These are phyloP conservation scores for Tipula confusa DNA, from an alignment of 2,888 invertebrate genomes.

Conservation along the genomic window DNA sequence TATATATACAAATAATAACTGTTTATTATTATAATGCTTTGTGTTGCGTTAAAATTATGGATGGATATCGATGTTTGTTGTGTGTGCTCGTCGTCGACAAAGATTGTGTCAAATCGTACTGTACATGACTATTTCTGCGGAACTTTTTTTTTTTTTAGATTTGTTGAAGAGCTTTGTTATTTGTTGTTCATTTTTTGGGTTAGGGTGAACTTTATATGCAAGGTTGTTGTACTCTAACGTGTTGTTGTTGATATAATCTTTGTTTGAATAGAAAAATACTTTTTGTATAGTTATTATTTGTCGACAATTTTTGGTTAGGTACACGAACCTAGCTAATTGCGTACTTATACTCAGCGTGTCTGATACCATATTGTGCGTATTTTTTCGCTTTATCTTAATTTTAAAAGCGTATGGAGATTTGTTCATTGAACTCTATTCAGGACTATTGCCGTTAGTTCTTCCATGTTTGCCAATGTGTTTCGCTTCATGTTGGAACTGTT, in stretches of 20 bases:
- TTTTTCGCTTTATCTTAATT: not conserved
- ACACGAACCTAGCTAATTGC: not conserved
- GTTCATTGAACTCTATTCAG: too few species aligned
- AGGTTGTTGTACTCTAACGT: not conserved
- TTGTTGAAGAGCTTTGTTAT: too few species aligned
- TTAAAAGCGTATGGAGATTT: not conserved
- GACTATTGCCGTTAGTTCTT: too few species aligned
- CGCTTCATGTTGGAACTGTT: too few species aligned
- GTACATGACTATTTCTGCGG: not conserved
- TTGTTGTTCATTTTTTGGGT: not conserved
- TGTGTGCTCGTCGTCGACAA: not conserved
- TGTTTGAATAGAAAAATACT: not conserved
- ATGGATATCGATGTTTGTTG: not conserved
- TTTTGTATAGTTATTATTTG: too few species aligned
- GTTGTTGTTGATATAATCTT: not conserved
- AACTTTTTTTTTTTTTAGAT: not conserved
- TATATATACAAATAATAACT: not conserved
- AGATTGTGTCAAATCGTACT: not conserved
- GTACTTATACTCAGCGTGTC: too few species aligned
- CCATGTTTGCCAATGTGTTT: too few species aligned
- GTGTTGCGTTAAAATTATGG: not conserved
- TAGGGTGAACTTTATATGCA: not conserved
- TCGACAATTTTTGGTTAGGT: not conserved
- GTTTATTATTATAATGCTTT: not conserved
- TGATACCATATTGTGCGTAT: not conserved